phyloP scores from a whole-genome alignment of 2,113 vertebrate species.

The Caretta caretta region DNA sequence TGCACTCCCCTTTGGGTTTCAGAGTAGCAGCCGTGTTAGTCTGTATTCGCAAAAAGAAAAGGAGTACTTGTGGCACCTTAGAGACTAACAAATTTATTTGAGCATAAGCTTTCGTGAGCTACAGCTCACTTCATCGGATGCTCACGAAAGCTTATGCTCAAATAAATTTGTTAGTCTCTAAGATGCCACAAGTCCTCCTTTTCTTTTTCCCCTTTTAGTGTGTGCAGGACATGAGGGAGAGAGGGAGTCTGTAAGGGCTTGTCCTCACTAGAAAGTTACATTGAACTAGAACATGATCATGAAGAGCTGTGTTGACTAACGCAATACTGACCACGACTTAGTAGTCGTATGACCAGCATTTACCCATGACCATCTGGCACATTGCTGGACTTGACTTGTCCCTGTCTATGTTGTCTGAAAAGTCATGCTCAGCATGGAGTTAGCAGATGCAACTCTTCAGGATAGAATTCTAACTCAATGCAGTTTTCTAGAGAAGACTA shows the following conservation, averaged over 20 bases:
- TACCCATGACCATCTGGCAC: neutral
- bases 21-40: too few relatives aligned
- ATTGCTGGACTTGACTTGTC: neutral
- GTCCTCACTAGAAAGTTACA: neutral
- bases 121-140: too few relatives aligned
- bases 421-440: neutral
- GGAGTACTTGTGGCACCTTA: too few relatives aligned
- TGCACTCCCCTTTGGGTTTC: neutral
- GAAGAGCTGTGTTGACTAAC: constrained; percentile 3
- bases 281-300: neutral
- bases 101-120: too few relatives aligned
- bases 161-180: too few relatives aligned
- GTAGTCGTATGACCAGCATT: neutral
- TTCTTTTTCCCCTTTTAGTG: too few relatives aligned
- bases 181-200: too few relatives aligned
- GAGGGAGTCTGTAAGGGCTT: neutral
- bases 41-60: too few relatives aligned
- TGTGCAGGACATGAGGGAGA: neutral
- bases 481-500: neutral
- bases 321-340: neutral
- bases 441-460: neutral
- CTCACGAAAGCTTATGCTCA: too few relatives aligned
- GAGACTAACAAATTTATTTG: too few relatives aligned
- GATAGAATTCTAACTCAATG: neutral
- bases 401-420: constrained; percentile 2